Evolutionary conservation across 2,113 vertebrate species (phyloP), one percentile per base, ranked within the genome.

Genomic region (Aphyosemion australe): DNA sequence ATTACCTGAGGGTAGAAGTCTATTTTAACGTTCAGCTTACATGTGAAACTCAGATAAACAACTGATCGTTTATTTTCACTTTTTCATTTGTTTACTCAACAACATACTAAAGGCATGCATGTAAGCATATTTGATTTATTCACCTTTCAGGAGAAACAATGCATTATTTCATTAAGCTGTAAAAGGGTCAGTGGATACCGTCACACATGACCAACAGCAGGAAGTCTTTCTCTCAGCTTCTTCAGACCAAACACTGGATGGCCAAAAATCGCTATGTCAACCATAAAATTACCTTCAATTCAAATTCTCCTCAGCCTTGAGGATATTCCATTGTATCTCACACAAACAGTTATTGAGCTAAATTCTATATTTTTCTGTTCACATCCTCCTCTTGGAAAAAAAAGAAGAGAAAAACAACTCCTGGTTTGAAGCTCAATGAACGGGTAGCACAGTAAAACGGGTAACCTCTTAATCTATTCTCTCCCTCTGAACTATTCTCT

Each of bases 241-340:
- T 64, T 78, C 54, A 59, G 50, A 53, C 45, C 46, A 62, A 19
- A 75, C 65, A 26, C 20, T 63, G 3, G 18, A 76, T 34, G 68
- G 19, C 69, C 57, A 68, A 65, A 79, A 76, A 84, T 74, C 70
- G 64, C 46, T 60, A 63, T 79, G 76, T 86, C 80, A 82, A 83
- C 82, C 85, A 84, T 82, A 84, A 82, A 84, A 89, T 83, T 68
- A 82, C 68, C 61, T 78, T 68, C 69, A 60, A 75, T 84, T 82
- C 63, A 84, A 80, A 80, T 84, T 82, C 65, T 64, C 55, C 68
- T 66, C 52, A 80, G 57, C 69, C 71, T 50, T 59, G 78, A 74
- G 34, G 49, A 62, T 84, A 73, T 74, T 80, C 43, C 51, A 57
- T 74, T 63, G 67, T 53, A 45, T 69, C 56, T 4, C 14, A 26